A percentile compares a stretch with the other conserved stretches of the same genome.
Evolutionary conservation across 2,888 invertebrate species (phyloP).

Genomic region (Diloba caeruleocephala): DNA sequence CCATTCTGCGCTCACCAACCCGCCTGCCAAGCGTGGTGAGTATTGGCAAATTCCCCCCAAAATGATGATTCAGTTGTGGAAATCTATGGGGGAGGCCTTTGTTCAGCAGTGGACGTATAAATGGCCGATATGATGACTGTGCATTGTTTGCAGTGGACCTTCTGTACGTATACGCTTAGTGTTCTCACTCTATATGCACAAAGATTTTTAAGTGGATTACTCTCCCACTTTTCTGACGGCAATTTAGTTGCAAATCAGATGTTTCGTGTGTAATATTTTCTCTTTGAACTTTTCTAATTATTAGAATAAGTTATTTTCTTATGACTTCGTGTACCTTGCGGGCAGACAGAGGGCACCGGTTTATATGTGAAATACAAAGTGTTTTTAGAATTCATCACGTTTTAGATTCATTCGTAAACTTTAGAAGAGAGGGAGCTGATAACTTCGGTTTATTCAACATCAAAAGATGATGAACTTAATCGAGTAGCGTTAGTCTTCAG

Average conservation of each 20-base stretch:
- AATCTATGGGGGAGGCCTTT: too few relatives aligned
- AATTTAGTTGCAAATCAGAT: slow-evolving; percentile 47
- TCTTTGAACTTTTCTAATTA: slow-evolving; percentile 5
- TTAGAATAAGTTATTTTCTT: slow-evolving; percentile 4
- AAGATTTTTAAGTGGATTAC: slow-evolving; percentile 39
- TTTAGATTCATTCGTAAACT: not conserved
- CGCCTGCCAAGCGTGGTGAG: too few relatives aligned
- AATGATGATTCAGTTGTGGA: too few relatives aligned
- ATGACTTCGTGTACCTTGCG: not conserved
- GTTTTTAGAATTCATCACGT: not conserved
- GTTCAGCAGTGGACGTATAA: too few relatives aligned
- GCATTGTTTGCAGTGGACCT: not conserved
- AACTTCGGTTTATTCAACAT: too few relatives aligned
- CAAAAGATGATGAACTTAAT: too few relatives aligned
- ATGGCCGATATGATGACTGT: too few relatives aligned
- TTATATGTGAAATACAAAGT: not conserved
- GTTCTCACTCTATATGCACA: slow-evolving; percentile 26
- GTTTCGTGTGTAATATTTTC: slow-evolving; percentile 15
- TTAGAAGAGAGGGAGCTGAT: too few relatives aligned
- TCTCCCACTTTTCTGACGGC: slow-evolving; percentile 15
- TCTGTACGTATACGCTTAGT: not conserved
- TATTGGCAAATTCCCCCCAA: too few relatives aligned
- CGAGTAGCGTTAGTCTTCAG: too few relatives aligned
- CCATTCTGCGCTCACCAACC: too few relatives aligned
- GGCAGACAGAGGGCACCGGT: not conserved